Percentiles rank a stretch among this genome's conserved stretches.
These are phyloP conservation scores for Porites australiensis DNA, from an alignment of 64 coral and sea anemone species.

Conservation along the genomic window DNA sequence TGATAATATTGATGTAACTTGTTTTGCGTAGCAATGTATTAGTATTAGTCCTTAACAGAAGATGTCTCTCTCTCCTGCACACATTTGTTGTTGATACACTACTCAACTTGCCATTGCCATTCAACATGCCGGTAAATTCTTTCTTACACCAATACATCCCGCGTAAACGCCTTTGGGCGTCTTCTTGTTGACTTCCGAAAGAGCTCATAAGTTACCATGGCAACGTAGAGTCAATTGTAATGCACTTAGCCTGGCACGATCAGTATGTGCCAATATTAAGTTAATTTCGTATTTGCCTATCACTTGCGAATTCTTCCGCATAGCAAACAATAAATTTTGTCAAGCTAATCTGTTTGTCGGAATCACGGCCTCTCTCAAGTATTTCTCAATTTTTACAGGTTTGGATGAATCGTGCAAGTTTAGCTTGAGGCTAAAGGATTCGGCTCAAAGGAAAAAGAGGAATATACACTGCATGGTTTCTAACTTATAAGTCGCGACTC, in stretches of 20 bases:
- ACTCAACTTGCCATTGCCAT: too few relatives aligned
- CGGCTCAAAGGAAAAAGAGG: neutral
- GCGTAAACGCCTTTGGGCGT: too few relatives aligned
- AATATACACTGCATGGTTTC: neutral
- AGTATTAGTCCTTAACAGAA: too few relatives aligned
- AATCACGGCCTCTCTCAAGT: neutral
- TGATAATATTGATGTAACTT: too few relatives aligned
- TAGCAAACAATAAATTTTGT: conserved; percentile 46
- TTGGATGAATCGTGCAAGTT: neutral
- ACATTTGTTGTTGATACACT: too few relatives aligned
- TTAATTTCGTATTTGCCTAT: conserved; percentile 60
- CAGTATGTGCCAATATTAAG: conserved; percentile 77
- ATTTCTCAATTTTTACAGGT: conserved; percentile 6
- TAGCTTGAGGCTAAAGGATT: neutral
- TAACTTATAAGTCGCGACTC: conserved; percentile 21
- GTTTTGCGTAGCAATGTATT: too few relatives aligned
- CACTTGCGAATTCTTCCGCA: conserved; percentile 43
- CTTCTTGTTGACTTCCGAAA: neutral
- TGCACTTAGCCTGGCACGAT: conserved; percentile 40
- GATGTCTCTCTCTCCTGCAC: too few relatives aligned
- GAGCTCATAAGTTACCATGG: conserved; percentile 21
- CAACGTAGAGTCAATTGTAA: conserved; percentile 45
- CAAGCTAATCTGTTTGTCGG: conserved; percentile 33
- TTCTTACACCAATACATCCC: too few relatives aligned
- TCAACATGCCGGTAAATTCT: too few relatives aligned